Evolutionary conservation across 2,888 invertebrate genomes (phyloP).

Genomic region (Hemicrepidius hirtus): DNA sequence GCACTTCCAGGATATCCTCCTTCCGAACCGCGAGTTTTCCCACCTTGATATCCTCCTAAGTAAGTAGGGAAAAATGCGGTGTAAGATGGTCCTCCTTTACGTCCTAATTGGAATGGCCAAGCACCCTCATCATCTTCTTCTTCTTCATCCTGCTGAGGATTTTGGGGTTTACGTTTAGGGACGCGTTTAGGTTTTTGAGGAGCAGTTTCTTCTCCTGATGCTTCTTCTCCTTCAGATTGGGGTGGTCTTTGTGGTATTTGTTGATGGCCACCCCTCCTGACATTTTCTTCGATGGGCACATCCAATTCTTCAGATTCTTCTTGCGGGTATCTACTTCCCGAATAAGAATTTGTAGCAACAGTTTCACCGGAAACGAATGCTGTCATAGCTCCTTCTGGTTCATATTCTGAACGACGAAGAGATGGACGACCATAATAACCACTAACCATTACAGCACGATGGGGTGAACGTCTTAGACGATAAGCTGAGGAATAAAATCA

Average conservation of each 20-base stretch:
- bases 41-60: slow-evolving; percentile 71
- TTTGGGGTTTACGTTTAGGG: slow-evolving; percentile 52
- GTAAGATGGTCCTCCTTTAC: slow-evolving; percentile 68
- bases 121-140: slow-evolving; percentile 72
- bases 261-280: slow-evolving; percentile 29
- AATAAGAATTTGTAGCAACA: slow-evolving; percentile 68
- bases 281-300: slow-evolving; percentile 45
- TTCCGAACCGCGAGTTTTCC: slow-evolving; percentile 61
- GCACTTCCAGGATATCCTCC: slow-evolving; percentile 75
- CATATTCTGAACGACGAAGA: slow-evolving; percentile 55
- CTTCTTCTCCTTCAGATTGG: slow-evolving; percentile 42
- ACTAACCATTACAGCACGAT: slow-evolving; percentile 67
- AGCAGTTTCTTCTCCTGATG: slow-evolving; percentile 54
- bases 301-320: slow-evolving; percentile 50
- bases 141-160: slow-evolving; percentile 66
- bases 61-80: slow-evolving; percentile 82
- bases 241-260: background rate
- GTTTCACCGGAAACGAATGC: slow-evolving; percentile 69
- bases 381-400: slow-evolving; percentile 68
- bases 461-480: slow-evolving; percentile 59
- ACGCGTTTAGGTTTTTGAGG: slow-evolving; percentile 51
- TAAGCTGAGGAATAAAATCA: slow-evolving; percentile 41
- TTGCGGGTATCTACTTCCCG: slow-evolving; percentile 58
- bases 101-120: slow-evolving; percentile 64
- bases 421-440: slow-evolving; percentile 66